These are phyloP conservation scores for Calonectris borealis DNA, from an alignment of 2,113 vertebrate genomes.

Conservation along the genomic window DNA sequence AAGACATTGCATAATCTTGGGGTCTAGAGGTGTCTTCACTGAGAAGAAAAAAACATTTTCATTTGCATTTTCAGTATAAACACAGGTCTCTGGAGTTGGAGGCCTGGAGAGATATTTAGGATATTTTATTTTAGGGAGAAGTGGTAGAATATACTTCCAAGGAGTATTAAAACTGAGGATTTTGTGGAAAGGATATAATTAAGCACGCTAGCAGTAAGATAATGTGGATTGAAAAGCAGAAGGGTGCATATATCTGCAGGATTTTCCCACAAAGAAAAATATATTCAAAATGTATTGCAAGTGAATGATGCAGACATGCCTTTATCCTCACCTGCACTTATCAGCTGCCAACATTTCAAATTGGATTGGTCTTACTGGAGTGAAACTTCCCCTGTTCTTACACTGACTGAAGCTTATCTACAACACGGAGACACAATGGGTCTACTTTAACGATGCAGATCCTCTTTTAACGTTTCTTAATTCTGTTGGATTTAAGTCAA, in stretches of 20 bases:
- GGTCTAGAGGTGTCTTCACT: not conserved
- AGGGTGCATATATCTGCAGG: not conserved
- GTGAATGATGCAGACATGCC: constrained; percentile 21
- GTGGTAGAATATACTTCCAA: not conserved
- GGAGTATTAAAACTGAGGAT: not conserved
- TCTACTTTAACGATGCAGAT: constrained; percentile 37
- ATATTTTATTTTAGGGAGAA: not conserved
- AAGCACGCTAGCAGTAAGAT: not conserved
- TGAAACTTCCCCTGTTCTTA: constrained; percentile 5
- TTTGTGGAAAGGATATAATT: constrained; percentile 45
- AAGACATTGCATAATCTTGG: not conserved
- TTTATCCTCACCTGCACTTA: constrained; percentile 64
- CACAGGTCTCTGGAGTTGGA: not conserved
- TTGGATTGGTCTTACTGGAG: not conserved
- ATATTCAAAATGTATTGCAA: not conserved
- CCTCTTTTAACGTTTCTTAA: constrained; percentile 8
- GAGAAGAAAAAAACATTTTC: not conserved
- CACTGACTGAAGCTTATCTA: constrained; percentile 41
- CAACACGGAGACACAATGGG: not conserved
- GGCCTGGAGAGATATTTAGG: not conserved
- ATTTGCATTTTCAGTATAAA: not conserved
- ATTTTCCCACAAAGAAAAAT: constrained; percentile 33
- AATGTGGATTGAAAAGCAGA: constrained; percentile 18
- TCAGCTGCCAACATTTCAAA: constrained; percentile 53
- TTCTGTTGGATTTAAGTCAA: constrained; percentile 42